Evolutionary conservation across 2,113 vertebrate species (phyloP), one percentile per base, ranked within the genome.

Genomic region (Phasianus colchicus): DNA sequence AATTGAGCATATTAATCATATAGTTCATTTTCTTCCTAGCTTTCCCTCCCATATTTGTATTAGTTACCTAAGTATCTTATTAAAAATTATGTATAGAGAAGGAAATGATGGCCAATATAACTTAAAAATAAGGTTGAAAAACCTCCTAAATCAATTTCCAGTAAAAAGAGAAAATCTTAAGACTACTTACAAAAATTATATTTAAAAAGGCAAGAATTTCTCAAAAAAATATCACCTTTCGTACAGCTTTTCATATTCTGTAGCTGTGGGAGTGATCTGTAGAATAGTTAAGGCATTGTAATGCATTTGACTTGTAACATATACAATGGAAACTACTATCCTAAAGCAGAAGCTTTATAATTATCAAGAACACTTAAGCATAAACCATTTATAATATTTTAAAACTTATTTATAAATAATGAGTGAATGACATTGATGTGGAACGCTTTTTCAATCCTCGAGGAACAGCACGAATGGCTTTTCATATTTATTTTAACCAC

Each of bases 381-480:
- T 12, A 66, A 83, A 93, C 13, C 8, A 88, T 48, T 50, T 64
- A 17, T 29, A 83, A 40, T 83, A 70, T 6, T 38, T 72, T 66
- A n/a, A 57, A 58, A 69, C 52, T 48, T 45, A 63, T 48, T 40
- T 40, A 71, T 27, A 81, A 75, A 50, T 38, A 21, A 36, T 63
- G 76, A 55, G 29, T 38, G 36, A 21, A 11, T 60, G 18, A 69
- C 29, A 89, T 57, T 12, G 18, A 66, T 36, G 74, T 0, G 4
- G 48, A 92, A 83, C 75, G 52, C 3, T 43, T 77, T 27, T 67
- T 24, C 42, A 64, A 64, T 16, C 38, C n/a, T n/a, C n/a, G 52
- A 6, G 27, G 50, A 83, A 25, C 4, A 6, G 5, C 11, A 48
- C 25, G 29, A 6, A 50, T 34, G 2, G 1, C 0, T 2, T 60